These are phyloP conservation scores for Opisthocomus hoazin DNA, from an alignment of 2,113 vertebrate species.

Conservation along the genomic window DNA sequence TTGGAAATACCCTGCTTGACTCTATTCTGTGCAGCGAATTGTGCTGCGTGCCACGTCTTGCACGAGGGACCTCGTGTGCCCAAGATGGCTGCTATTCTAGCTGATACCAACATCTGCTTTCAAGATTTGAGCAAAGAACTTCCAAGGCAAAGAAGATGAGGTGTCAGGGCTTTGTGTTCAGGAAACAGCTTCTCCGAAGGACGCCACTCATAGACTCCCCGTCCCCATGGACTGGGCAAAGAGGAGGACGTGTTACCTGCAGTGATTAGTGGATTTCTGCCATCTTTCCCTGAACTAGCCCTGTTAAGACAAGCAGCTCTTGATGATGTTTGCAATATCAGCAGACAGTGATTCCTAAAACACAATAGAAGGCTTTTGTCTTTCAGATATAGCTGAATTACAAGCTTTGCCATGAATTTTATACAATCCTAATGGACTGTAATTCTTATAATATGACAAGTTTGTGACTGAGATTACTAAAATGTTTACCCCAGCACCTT, in stretches of 20 bases:
- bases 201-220: not conserved
- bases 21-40: no score
- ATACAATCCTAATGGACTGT: not conserved
- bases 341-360: not conserved
- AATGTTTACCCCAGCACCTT: not conserved
- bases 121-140: not conserved
- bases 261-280: not conserved
- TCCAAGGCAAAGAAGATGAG: not conserved
- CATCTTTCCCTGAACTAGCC: not conserved
- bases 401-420: not conserved
- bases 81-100: fast-evolving
- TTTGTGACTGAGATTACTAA: not conserved
- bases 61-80: fast-evolving
- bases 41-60: not conserved
- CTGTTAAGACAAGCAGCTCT: not conserved
- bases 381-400: not conserved
- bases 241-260: fast-evolving
- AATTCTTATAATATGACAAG: not conserved
- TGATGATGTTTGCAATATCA: not conserved
- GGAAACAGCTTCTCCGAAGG: not conserved
- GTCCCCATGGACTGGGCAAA: fast-evolving
- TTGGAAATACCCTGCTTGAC: not conserved
- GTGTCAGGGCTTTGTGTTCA: not conserved
- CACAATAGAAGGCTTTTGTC: not conserved
- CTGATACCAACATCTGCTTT: not conserved